Conservation (phyloP, 2,113 vertebrate species). For the Hystrix cristata region DNA sequence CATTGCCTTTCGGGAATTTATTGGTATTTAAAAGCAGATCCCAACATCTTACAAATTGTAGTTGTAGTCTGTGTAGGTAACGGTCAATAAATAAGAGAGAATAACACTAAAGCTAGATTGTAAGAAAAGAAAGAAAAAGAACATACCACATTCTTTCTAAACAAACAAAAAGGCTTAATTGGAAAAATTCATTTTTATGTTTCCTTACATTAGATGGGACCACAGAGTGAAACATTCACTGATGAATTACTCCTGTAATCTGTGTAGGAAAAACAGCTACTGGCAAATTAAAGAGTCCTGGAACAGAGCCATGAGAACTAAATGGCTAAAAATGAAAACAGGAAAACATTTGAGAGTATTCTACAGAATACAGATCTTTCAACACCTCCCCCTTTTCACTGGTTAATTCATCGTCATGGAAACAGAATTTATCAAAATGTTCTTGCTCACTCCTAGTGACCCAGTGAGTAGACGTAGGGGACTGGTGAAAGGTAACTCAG, state of each 20-base stretch:
- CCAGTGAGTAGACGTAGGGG: slow-evolving; percentile 87
- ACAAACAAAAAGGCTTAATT: slow-evolving; percentile 86
- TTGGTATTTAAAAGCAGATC: slow-evolving; percentile 81
- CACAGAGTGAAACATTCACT: slow-evolving; percentile 89
- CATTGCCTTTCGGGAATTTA: slow-evolving; percentile 72
- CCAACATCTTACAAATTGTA: slow-evolving; percentile 73
- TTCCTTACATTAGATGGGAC: slow-evolving; percentile 87
- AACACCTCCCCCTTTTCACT: slow-evolving; percentile 87
- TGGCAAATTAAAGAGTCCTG: slow-evolving; percentile 89
- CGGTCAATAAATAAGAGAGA: slow-evolving; percentile 83
- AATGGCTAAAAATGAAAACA: slow-evolving; percentile 91
- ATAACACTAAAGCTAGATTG: slow-evolving; percentile 73
- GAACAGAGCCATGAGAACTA: slow-evolving; percentile 90
- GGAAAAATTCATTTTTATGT: slow-evolving; percentile 88
- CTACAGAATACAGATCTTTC: slow-evolving; percentile 88
- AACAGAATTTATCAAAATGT: slow-evolving; percentile 92
- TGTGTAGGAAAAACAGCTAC: slow-evolving; percentile 89
- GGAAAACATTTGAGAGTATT: slow-evolving; percentile 89
- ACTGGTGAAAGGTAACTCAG: slow-evolving; percentile 87
- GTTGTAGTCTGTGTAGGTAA: slow-evolving; percentile 76
- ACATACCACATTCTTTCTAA: slow-evolving; percentile 82
- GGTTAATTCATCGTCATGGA: slow-evolving; percentile 92
- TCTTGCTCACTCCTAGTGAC: slow-evolving; percentile 88
- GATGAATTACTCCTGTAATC: slow-evolving; percentile 91
- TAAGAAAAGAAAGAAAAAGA: slow-evolving; percentile 75